Percentiles rank a stretch among this genome's conserved stretches.
Evolutionary conservation across 2,797 vertebrate species (phyloP).

Genomic region (Periophthalmus magnuspinnatus): DNA sequence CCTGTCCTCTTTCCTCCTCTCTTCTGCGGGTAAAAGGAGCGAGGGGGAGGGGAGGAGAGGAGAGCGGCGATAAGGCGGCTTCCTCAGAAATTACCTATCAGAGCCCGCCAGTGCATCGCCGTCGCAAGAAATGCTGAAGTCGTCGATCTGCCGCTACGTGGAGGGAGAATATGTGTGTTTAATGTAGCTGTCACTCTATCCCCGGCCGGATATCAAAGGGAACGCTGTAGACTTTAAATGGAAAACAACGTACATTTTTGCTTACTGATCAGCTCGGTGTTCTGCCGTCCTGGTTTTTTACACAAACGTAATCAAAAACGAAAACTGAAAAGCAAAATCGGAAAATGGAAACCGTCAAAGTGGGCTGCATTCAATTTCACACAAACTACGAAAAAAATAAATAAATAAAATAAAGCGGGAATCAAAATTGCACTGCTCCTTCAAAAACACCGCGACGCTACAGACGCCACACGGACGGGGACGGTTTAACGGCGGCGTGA

Average conservation of each 20-base stretch:
- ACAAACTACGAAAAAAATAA: background rate
- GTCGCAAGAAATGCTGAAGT: constrained; percentile 61
- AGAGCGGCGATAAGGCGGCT: constrained; percentile 65
- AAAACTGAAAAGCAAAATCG: background rate
- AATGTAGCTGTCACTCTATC: constrained; percentile 52
- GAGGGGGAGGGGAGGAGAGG: constrained; percentile 34
- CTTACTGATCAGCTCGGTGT: constrained; percentile 3
- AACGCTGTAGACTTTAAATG: constrained; percentile 26
- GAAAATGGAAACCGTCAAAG: constrained; percentile 1
- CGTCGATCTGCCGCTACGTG: constrained; percentile 44
- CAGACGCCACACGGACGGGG: background rate
- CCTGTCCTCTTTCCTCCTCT: constrained; percentile 55
- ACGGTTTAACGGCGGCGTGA: background rate
- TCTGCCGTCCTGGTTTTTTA: background rate
- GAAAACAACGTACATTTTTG: constrained; percentile 49
- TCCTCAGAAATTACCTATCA: constrained; percentile 69
- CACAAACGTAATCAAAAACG: constrained; percentile 2
- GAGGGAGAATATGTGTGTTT: constrained; percentile 52
- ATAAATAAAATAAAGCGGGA: constrained; percentile 1
- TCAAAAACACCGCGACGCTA: background rate
- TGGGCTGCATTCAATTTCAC: background rate
- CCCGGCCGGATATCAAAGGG: constrained; percentile 40
- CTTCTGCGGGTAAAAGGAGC: constrained; percentile 44
- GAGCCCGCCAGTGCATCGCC: constrained; percentile 52
- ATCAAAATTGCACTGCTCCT: background rate